A percentile compares a stretch with the other conserved stretches of the same genome.
phyloP scores from a whole-genome alignment of 1,140 invertebrate species.

The Heliothis virescens region DNA sequence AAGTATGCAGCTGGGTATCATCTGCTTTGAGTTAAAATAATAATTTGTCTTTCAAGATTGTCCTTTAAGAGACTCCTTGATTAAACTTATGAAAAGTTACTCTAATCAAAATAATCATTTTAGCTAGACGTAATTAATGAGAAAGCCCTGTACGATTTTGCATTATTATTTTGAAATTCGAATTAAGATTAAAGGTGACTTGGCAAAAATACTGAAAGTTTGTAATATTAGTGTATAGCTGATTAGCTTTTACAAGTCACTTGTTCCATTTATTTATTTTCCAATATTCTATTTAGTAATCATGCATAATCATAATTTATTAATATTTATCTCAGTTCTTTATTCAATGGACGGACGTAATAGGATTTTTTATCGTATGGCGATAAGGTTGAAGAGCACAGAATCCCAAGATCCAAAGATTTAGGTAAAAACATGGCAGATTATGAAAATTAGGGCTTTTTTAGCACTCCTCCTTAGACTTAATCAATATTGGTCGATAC shows the following conservation, averaged over 20 bases:
- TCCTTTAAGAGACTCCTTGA: neutral
- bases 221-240: neutral
- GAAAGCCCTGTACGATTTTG: neutral
- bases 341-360: too few relatives aligned
- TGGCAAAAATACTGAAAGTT: neutral
- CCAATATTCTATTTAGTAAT: neutral
- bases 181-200: neutral
- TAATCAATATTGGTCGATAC: neutral
- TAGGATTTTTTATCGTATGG: too few relatives aligned
- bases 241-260: neutral
- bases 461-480: too few relatives aligned
- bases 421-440: too few relatives aligned
- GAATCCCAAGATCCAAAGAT: too few relatives aligned
- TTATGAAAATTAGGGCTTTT: too few relatives aligned
- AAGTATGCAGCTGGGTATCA: neutral
- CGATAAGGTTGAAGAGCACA: too few relatives aligned
- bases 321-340: neutral
- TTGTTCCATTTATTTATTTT: neutral
- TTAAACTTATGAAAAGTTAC: conserved; percentile 25
- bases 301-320: neutral
- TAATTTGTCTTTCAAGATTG: conserved; percentile 9
- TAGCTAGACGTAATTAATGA: conserved; percentile 9
- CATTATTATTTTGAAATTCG: conserved; percentile 1
- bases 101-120: conserved; percentile 15
- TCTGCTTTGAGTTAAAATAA: neutral